Evolutionary conservation across 2,797 vertebrate genomes (phyloP), one percentile per base, ranked within the genome.

Genomic region (Takifugu ocellatus): DNA sequence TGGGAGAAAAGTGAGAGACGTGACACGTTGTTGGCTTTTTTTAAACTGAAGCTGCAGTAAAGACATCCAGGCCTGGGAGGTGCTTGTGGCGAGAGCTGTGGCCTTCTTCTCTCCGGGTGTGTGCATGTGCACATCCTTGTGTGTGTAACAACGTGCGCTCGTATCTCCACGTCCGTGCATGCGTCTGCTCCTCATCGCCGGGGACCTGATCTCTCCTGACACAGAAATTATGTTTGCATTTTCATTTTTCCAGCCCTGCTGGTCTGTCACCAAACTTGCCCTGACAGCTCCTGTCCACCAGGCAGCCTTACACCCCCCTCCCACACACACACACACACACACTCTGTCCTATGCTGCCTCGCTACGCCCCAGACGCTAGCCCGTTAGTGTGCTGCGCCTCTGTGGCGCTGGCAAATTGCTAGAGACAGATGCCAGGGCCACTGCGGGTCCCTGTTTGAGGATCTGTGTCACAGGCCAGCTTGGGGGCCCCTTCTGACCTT

Each of bases 191-290:
- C 78, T 89, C 89, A 89, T 81, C 77, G 71, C 78, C 73, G 72
- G 84, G 74, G 89, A 79, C 81, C 82, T 93, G 92, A 95, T 93
- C 78, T 84, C 84, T 91, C 84, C 85, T 93, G 95, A 94, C 92
- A 77, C 82, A 84, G 88, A 94, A 94, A 95, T 96, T 95, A 94
- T 94, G 93, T 92, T 94, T 94, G 92, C 91, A 85, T 94, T 94
- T 95, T 94, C 88, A 91, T 93, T 93, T 93, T 89, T 78, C 87
- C 85, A 90, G 88, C 88, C 88, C 90, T 84, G 89, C 92, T 90
- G 77, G 89, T 94, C 84, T 87, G 81, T 94, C 91, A 88, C 78
- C 78, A 92, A 93, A 93, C 92, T 87, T 91, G 86, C 81, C 85
- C 82, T 93, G 95, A 97, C 94, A 96, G 93, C 91, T 94, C 80